A percentile compares a stretch with the other conserved stretches of the same genome.
Conservation (phyloP, 2,888 invertebrate species). For the Pristionchus mayeri region DNA sequence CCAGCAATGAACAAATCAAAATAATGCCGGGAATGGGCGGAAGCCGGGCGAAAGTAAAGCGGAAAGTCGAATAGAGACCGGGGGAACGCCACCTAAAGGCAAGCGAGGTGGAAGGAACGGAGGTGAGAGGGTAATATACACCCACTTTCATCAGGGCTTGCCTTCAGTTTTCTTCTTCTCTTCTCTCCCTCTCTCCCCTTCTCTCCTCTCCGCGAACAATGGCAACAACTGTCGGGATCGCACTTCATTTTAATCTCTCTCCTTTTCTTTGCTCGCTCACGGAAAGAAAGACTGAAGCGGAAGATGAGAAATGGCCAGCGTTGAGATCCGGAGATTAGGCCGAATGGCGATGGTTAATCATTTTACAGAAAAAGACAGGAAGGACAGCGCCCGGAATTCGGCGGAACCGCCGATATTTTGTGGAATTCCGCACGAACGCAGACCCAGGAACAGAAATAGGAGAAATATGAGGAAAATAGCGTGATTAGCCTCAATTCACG, state of each 20-base stretch:
- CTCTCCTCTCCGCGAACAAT: slow-evolving; percentile 37
- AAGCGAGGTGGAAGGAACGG: background rate
- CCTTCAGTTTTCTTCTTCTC: slow-evolving; percentile 5
- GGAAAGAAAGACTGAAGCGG: slow-evolving; percentile 49
- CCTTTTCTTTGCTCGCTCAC: background rate
- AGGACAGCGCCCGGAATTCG: too few species aligned
- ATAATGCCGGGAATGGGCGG: slow-evolving; percentile 17
- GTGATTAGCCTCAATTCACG: too few species aligned
- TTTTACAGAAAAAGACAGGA: too few species aligned
- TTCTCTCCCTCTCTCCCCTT: slow-evolving; percentile 23
- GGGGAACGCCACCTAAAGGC: background rate
- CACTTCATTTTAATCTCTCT: slow-evolving; percentile 49
- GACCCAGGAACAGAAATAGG: too few species aligned
- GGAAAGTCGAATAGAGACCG: background rate
- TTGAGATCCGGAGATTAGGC: background rate
- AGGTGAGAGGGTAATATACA: too few species aligned
- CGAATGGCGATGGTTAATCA: too few species aligned
- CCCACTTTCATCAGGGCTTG: background rate
- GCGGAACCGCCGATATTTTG: too few species aligned
- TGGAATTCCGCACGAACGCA: too few species aligned
- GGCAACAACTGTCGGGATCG: slow-evolving; percentile 44
- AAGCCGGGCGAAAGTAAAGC: background rate
- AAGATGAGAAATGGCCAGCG: background rate
- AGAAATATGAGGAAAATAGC: too few species aligned
- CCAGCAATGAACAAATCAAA: slow-evolving; percentile 33